Conservation (phyloP, 2,797 vertebrate genomes). For the Vireo griseus region DNA sequence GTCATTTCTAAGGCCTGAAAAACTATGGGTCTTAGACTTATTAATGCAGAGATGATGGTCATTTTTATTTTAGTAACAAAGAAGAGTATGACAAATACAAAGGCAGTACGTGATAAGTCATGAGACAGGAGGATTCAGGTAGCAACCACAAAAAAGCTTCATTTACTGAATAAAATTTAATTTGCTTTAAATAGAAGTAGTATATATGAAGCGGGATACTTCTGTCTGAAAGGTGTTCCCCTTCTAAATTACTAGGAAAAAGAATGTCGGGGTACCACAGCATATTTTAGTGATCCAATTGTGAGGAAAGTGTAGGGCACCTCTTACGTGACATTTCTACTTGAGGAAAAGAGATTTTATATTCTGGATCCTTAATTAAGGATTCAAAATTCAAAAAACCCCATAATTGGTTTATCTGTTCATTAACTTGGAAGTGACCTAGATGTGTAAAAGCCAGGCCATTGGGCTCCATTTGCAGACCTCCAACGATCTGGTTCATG, state of each 20-base stretch:
- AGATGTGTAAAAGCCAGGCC: not conserved
- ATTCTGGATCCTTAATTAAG: conserved; percentile 7
- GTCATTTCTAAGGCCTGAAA: not conserved
- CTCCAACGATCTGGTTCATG: not conserved
- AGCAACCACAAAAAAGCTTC: not conserved
- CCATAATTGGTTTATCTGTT: not conserved
- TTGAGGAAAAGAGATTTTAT: not conserved
- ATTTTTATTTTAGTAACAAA: conserved; percentile 36
- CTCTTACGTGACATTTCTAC: not conserved
- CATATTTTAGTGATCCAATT: not conserved
- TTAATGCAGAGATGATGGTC: conserved; percentile 2
- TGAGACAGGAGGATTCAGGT: not conserved
- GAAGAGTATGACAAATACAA: not conserved
- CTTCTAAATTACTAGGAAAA: not conserved
- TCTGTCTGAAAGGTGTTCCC: not conserved
- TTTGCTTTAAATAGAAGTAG: not conserved
- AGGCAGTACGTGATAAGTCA: not conserved
- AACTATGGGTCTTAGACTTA: not conserved
- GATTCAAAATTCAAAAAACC: not conserved
- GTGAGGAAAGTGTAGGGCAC: not conserved
- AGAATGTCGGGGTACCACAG: not conserved
- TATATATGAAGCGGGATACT: not conserved
- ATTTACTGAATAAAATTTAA: not conserved
- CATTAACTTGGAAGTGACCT: not conserved
- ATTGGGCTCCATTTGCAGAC: not conserved